Evolutionary conservation across 2,113 vertebrate species (phyloP).

Genomic region (Ahaetulla prasina): DNA sequence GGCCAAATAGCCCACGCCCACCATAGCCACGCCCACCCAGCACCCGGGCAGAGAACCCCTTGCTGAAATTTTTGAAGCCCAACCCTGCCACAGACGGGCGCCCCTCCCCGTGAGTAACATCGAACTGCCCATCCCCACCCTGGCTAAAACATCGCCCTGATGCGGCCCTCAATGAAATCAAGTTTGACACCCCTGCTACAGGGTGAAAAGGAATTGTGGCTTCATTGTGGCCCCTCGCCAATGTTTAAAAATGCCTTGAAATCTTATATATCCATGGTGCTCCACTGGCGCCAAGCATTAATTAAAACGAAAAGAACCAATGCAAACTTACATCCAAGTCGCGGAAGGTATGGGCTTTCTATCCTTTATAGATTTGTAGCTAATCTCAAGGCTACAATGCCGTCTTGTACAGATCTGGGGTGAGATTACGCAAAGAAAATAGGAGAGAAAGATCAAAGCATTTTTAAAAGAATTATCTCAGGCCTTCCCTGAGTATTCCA

Average conservation of each 20-base stretch:
- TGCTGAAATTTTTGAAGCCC: too few relatives aligned
- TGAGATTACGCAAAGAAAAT: not conserved
- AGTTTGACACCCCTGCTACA: too few relatives aligned
- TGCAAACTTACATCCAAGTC: not conserved
- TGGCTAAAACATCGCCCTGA: not conserved
- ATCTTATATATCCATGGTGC: not conserved
- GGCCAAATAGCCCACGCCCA: too few relatives aligned
- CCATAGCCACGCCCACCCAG: too few relatives aligned
- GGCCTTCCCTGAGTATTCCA: not conserved
- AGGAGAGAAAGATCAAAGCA: not conserved
- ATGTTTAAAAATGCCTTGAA: not conserved
- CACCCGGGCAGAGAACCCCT: too few relatives aligned
- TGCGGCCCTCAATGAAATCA: too few relatives aligned
- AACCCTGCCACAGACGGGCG: too few relatives aligned
- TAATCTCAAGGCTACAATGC: not conserved
- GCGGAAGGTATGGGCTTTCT: not conserved
- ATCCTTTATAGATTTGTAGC: not conserved
- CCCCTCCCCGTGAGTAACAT: too few relatives aligned
- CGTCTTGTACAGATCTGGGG: not conserved
- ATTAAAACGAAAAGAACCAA: not conserved
- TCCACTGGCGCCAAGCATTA: not conserved
- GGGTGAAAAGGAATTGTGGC: too few relatives aligned
- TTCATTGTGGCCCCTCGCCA: not conserved
- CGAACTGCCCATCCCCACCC: too few relatives aligned
- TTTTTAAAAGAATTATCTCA: not conserved